Base-by-base conservation (phyloP, 2,797 vertebrate genomes). In the Acipenser transmontanus region DNA sequence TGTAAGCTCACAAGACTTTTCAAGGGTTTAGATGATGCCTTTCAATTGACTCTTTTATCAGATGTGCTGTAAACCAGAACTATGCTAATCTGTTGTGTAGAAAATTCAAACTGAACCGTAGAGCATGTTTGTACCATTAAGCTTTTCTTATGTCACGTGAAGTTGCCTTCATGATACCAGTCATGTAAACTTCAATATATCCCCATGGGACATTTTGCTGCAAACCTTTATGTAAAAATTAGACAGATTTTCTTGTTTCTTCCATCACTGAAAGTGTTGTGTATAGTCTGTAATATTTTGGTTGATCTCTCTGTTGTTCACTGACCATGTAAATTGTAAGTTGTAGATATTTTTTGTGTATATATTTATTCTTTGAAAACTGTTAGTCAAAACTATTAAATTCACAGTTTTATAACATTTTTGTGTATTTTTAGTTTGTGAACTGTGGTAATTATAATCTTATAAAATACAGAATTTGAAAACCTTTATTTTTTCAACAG, bases 111-210 rank as follows among this genome's bases (percentile, higher is more conserved):
- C 87, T 88, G 86, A 86, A 84, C 82, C 81, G 94, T 94, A 89
- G 89, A 92, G 93, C 95, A 97, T 97, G 95, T 93, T 94, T 90
- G 92, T 95, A 91, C 94, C 91, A 93, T 89, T 80, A 80, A 92
- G 84, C 82, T 93, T 80, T 74, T 89, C 90, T 71, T 74, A 85
- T 83, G 73, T 77, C 77, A 80, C 89, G 88, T 88, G 85, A 89
- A 90, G 92, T 93, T 85, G 86, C 85, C 78, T 82, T 47, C 72
- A 84, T 98, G 96, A 81, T 86, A 63, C 72, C 79, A 77, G 94
- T 93, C 95, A 93, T 89, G 87, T 81, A 83, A 79, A 84, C 87
- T 81, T 88, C 82, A 87, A 89, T 87, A 90, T 77, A 93, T 94
- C 93, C 91, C 97, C 87, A 92, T 95, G 92, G 93, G 93, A 95